Evolutionary conservation across 2,113 vertebrate genomes (phyloP), one percentile per base, ranked within the genome.

Genomic region (Alouatta palliata): DNA sequence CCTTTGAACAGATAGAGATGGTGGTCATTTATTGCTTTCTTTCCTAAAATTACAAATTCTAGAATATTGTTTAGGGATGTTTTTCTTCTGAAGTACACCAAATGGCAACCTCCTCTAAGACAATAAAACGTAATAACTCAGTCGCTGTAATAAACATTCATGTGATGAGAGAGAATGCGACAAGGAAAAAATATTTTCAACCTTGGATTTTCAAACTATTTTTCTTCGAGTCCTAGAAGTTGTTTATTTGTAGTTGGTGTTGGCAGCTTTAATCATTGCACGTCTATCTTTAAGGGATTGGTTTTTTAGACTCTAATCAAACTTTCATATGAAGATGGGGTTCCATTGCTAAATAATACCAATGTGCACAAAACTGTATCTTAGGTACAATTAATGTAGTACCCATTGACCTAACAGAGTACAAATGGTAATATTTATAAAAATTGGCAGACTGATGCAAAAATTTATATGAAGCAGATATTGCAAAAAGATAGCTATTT

Each of bases 11-110:
- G 79, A 87, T 90, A 70, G 23, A 2, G 21, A 91, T 76, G 17
- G 49, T 87, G 61, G 32, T 43, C 75, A 90, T 75, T 95, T 87
- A 77, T 79, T 92, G 32, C 7, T 56, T 95, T 90, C 11, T 87
- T 82, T 95, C 19, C 43, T 85, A 14, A 82, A 97, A 97, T 66
- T 45, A 11, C 10, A 58, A 81, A 79, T 91, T 84, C 25, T 97
- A 37, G 13, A 86, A 45, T 91, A 25, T n/a, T 61, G 3, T 73
- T 6, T 86, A 91, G 8, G 17, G 14, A 76, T 90, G 40, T n/a
- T 87, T 87, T 88, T 82, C 49, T 83, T 92, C 87, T 43, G 25
- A 88, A 79, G 20, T 76, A 68, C 21, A 71, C 12, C 21, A 92
- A 94, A 83, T 88, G n/a, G 20, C 58, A 92, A 49, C 25, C 13